Percentiles rank a stretch among this genome's conserved stretches.
phyloP scores from a whole-genome alignment of 2,888 invertebrate species.

The Agrochola macilenta region DNA sequence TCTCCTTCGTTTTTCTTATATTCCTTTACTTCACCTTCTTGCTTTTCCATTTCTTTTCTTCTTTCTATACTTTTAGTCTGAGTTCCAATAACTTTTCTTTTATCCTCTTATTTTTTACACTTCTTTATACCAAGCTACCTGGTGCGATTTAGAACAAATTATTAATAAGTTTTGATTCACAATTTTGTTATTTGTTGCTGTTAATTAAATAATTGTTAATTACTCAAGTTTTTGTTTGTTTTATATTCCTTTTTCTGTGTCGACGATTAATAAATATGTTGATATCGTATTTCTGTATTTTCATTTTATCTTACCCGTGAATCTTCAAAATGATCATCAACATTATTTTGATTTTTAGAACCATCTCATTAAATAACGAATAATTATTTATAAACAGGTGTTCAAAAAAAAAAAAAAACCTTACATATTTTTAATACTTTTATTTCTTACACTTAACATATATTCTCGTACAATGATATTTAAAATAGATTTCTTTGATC shows the following conservation, averaged over 20 bases:
- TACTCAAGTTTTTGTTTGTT: conserved; percentile 60
- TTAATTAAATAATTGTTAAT: conserved; percentile 76
- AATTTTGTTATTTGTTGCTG: conserved; percentile 73
- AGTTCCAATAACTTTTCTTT: conserved; percentile 6
- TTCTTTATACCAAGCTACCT: conserved; percentile 72
- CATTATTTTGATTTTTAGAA: background rate
- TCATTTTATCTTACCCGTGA: conserved; percentile 11
- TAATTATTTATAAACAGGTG: background rate
- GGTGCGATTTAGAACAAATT: conserved; percentile 78
- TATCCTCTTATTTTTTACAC: background rate
- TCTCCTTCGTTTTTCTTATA: background rate
- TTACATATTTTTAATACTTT: conserved; percentile 72
- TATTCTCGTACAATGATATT: conserved; percentile 88
- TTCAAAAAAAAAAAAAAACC: background rate
- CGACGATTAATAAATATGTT: conserved; percentile 48
- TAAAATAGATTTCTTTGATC: conserved; percentile 88
- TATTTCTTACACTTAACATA: conserved; percentile 88
- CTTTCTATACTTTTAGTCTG: background rate
- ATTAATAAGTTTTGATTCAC: conserved; percentile 70
- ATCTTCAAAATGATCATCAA: background rate
- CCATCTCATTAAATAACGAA: background rate
- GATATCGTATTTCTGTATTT: conserved; percentile 23
- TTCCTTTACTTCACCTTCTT: background rate
- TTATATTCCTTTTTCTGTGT: conserved; percentile 57
- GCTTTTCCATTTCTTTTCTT: conserved; percentile 11